These are phyloP conservation scores for Ophion costatus DNA, from an alignment of 2,888 invertebrate species.

Conservation along the genomic window DNA sequence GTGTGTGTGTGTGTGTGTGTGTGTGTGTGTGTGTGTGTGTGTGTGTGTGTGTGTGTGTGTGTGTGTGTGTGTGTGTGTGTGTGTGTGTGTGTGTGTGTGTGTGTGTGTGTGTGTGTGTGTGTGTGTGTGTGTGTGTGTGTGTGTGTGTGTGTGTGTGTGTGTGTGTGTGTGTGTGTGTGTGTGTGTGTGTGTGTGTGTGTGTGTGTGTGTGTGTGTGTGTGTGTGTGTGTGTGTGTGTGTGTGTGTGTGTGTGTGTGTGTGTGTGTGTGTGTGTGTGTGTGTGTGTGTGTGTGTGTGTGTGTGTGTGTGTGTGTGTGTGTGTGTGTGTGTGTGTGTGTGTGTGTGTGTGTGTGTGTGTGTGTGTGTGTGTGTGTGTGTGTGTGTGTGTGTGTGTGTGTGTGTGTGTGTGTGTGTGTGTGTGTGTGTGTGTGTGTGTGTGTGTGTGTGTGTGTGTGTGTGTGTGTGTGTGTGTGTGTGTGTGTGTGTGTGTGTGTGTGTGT, in stretches of 20 bases:
- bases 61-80: slow-evolving; percentile 1
- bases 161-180: slow-evolving; percentile 1
- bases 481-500: not conserved
- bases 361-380: not conserved
- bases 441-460: slow-evolving; percentile 1
- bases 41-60: not conserved
- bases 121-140: not conserved
- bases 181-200: slow-evolving; percentile 1
- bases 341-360: not conserved
- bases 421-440: slow-evolving; percentile 1
- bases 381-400: not conserved
- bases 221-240: not conserved
- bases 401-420: slow-evolving; percentile 1
- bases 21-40: not conserved
- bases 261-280: slow-evolving; percentile 1
- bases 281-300: slow-evolving; percentile 1
- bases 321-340: slow-evolving; percentile 1
- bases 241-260: not conserved
- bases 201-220: slow-evolving; percentile 1
- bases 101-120: not conserved
- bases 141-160: slow-evolving; percentile 1
- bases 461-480: slow-evolving; percentile 1
- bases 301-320: slow-evolving; percentile 1
- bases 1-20: slow-evolving; percentile 1
- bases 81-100: not conserved